Base-by-base conservation (phyloP, 2,888 invertebrate species). In the Amblyjoppa proteus region DNA sequence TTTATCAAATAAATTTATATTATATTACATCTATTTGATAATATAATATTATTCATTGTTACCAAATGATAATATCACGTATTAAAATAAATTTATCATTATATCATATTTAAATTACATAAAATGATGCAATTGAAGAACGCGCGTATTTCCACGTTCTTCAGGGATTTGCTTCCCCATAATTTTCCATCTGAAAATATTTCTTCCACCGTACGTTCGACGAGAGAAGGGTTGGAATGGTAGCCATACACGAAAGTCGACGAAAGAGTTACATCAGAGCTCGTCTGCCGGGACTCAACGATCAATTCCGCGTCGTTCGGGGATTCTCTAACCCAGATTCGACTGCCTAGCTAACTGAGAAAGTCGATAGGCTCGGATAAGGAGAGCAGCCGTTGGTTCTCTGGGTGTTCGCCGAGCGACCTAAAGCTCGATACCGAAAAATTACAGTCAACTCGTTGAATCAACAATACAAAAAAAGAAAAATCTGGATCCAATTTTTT, bases 301-400 rank as follows among this genome's bases (percentile, higher is more conserved):
- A 85, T 85, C 85, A 85, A 85, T 85, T 82, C 75, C 61, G 34
- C 85, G 70, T 51, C 81, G 82, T 85, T 85, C 79, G 81, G 79
- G 71, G 75, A 85, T 82, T 82, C 81, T 85, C 82, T 82, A 85
- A 85, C 85, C 85, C 82, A 85, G 82, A 85, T 85, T 85, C 85
- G 64, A 51, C 53, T 56, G 73, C 74, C 73, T 81, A 78, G 79
- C 70, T 74, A 51, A 68, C 56, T 49, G 82, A 71, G 75, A 81
- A 82, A 85, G 82, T 85, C 85, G 75, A 85, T 85, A 85, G 75
- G 56, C 69, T 45, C 75, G 38, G 66, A 41, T 56, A 58, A 28
- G 74, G 61, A 45, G 58, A 51, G 70, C 70, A 61, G 41, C 20
- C 6, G n/a, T 16, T 58, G 31, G 68, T 69, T 53, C 56, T 70